Percentiles rank a stretch among this genome's conserved stretches.
Evolutionary conservation across 2,888 invertebrate genomes (phyloP).

Genomic region (Aplocera efformata): DNA sequence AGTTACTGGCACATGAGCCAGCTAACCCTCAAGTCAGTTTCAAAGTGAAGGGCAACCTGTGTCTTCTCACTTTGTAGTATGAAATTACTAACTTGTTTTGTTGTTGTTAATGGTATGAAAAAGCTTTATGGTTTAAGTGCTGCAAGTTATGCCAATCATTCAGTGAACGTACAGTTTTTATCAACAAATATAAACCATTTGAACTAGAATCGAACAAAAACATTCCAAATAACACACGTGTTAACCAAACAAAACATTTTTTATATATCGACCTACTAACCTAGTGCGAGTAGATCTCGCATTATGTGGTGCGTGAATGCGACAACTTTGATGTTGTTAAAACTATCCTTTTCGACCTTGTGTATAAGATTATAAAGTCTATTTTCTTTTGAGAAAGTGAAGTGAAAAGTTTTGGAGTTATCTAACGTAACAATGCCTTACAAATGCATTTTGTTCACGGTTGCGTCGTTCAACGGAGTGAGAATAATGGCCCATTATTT

Average conservation of each 20-base stretch:
- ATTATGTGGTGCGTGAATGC: conserved; percentile 69
- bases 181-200: background rate
- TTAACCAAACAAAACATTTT: conserved; percentile 46
- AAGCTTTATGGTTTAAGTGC: no score
- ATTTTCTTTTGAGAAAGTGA: conserved; percentile 26
- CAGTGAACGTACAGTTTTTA: no score
- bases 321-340: conserved; percentile 48
- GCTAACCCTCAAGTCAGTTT: no score
- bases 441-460: conserved; percentile 45
- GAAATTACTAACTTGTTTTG: no score
- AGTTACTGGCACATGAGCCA: no score
- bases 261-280: conserved; percentile 64
- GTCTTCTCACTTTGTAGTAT: no score
- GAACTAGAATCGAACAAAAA: conserved; percentile 17
- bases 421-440: conserved; percentile 36
- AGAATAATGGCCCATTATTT: conserved; percentile 31
- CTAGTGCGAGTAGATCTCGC: conserved; percentile 53
- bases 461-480: conserved; percentile 33
- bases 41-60: no score
- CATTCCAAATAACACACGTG: conserved; percentile 32
- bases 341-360: conserved; percentile 24
- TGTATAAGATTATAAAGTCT: conserved; percentile 14
- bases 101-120: no score
- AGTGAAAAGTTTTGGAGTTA: conserved; percentile 33
- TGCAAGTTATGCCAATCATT: no score